Evolutionary conservation across 2,888 invertebrate species (phyloP), one percentile per base, ranked within the genome.

Genomic region (Tuberolachnus salignus): DNA sequence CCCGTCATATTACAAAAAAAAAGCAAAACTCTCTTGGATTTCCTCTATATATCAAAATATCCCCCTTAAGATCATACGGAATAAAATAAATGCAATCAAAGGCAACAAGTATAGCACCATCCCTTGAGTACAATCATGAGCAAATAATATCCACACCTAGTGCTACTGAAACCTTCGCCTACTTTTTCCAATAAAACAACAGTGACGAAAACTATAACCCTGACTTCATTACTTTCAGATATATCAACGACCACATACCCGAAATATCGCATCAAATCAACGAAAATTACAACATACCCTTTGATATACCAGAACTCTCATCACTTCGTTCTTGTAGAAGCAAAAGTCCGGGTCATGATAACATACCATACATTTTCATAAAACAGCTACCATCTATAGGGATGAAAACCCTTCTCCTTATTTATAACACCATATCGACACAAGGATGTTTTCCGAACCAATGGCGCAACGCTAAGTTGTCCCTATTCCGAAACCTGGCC

Each of bases 121-220:
- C 21, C 44, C 44, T 13, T 3, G 44, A 13, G 44, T 21, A 11
- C 14, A 19, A 64, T 44, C 44, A 44, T 0, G n/a, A 13, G 1
- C 1, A 19, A 64, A 64, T 11, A 19, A 19, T 42, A 44, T 19
- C n/a, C 42, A 19, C 44, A 44, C 6, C 64, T 8, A 64, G 44
- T 19, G 64, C 64, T 3, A n/a, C 63, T 64, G 44, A 44, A 64
- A 2, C 63, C 11, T 64, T 64, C 19, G 13, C 42, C 11, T 10
- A 44, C 21, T 42, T 1, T 42, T 64, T 64, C 10, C 44, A 64
- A 3, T 49, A 67, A 49, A 67, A 49, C 2, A 51, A 67, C 16
- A 67, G 66, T 9, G 42, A 67, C 11, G 66, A 67, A 16, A 67
- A 67, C 8, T 67, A 51, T 14, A 67, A 67, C 26, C 26, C n/a